Percentiles rank a stretch among this genome's conserved stretches.
These are phyloP conservation scores for Leptodactylus fallax DNA, from an alignment of 2,797 vertebrate genomes.

Conservation along the genomic window DNA sequence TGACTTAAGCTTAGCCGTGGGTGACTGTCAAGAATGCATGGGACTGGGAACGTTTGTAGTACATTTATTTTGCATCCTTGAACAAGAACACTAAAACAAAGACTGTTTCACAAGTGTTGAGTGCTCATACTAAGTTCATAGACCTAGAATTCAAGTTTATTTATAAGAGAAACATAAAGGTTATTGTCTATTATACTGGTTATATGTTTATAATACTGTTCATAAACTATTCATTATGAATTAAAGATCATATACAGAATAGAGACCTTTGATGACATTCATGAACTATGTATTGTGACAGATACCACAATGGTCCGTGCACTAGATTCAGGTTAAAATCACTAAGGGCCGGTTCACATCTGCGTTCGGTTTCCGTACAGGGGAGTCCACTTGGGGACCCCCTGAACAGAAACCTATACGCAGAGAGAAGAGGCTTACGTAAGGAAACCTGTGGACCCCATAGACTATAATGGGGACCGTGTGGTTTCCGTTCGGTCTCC, in stretches of 20 bases:
- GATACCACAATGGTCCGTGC: not conserved
- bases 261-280: not conserved
- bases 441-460: too few relatives aligned
- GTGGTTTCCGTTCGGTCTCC: too few relatives aligned
- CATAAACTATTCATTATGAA: not conserved
- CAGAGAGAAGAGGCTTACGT: too few relatives aligned
- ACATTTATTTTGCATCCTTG: conserved; percentile 46
- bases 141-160: not conserved
- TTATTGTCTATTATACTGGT: not conserved
- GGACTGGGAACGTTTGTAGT: conserved; percentile 33
- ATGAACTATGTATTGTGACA: not conserved
- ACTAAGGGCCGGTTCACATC: too few relatives aligned
- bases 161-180: not conserved
- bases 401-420: too few relatives aligned
- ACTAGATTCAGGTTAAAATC: not conserved
- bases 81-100: conserved; percentile 44
- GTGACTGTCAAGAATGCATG: conserved; percentile 35
- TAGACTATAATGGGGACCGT: too few relatives aligned
- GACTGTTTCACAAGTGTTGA: conserved; percentile 30
- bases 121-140: not conserved
- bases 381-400: too few relatives aligned
- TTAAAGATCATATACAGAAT: not conserved
- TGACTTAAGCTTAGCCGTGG: conserved; percentile 31
- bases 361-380: too few relatives aligned
- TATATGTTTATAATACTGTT: not conserved